Conservation (phyloP, 2,113 vertebrate species). For the Atherinomorus stipes region DNA sequence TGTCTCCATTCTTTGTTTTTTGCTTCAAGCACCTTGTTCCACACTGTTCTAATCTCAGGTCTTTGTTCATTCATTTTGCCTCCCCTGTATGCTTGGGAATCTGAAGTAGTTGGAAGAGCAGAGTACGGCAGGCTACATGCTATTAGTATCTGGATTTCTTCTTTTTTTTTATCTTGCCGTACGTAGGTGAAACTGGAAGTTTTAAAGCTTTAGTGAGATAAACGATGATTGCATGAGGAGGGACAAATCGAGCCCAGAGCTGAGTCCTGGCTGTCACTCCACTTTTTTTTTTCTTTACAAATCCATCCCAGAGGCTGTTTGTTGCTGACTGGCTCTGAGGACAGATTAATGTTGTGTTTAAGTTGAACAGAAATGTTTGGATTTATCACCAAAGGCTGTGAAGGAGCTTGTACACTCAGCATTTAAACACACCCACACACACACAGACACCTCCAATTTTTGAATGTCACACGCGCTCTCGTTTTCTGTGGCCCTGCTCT, state of each 20-base stretch:
- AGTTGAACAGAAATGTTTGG: slow-evolving; percentile 58
- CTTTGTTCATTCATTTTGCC: slow-evolving; percentile 73
- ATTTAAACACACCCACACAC: slow-evolving; percentile 9
- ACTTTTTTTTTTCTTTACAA: slow-evolving; percentile 16
- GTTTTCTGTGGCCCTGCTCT: slow-evolving; percentile 47
- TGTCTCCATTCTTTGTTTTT: slow-evolving; percentile 68
- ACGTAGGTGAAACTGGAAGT: slow-evolving; percentile 13
- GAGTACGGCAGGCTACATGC: slow-evolving; percentile 1
- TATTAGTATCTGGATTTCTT: slow-evolving; percentile 25
- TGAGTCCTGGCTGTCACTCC: slow-evolving; percentile 37
- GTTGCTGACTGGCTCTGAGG: slow-evolving; percentile 22
- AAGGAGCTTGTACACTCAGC: neutral
- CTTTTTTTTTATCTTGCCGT: neutral
- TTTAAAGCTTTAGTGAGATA: slow-evolving; percentile 48
- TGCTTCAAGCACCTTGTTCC: slow-evolving; percentile 72
- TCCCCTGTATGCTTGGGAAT: slow-evolving; percentile 60
- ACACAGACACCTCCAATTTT: slow-evolving; percentile 35
- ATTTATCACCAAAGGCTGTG: slow-evolving; percentile 54
- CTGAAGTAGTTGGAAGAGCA: slow-evolving; percentile 32
- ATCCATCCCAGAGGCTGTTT: slow-evolving; percentile 49
- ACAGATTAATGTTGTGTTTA: slow-evolving; percentile 61
- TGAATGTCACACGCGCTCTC: slow-evolving; percentile 56
- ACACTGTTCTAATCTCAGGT: slow-evolving; percentile 64
- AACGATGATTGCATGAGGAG: slow-evolving; percentile 34
- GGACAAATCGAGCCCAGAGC: slow-evolving; percentile 20